These are phyloP conservation scores for Seira ritae DNA, from an alignment of 2,888 invertebrate genomes.

Conservation along the genomic window DNA sequence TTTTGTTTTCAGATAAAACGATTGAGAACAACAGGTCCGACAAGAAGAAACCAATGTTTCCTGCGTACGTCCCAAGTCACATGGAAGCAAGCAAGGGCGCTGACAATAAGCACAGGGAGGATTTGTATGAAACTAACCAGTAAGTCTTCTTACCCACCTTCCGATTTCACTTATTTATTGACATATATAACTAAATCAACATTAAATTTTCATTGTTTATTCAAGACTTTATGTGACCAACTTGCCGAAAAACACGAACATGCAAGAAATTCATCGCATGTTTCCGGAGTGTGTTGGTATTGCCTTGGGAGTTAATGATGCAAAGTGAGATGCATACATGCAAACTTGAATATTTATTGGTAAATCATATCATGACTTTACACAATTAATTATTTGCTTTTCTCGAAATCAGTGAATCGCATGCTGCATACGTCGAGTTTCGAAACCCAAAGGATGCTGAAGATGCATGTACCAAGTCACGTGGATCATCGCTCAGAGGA, in stretches of 20 bases:
- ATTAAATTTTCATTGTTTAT: neutral
- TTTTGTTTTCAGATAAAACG: neutral
- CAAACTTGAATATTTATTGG: neutral
- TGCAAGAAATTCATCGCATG: conserved; percentile 39
- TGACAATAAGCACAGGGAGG: neutral
- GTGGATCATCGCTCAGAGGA: conserved; percentile 33
- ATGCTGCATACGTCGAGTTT: conserved; percentile 38
- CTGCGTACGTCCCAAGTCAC: conserved; percentile 30
- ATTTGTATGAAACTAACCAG: conserved; percentile 33
- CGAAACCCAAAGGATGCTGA: neutral
- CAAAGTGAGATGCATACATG: neutral
- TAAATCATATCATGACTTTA: neutral
- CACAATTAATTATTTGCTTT: neutral
- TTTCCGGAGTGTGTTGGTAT: conserved; percentile 48
- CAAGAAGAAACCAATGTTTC: conserved; percentile 27
- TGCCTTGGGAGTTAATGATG: conserved; percentile 28
- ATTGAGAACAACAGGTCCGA: neutral
- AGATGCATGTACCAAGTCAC: neutral
- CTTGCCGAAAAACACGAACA: conserved; percentile 45
- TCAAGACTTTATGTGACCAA: conserved; percentile 40
- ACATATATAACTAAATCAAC: neutral
- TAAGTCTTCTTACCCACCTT: conserved; percentile 5
- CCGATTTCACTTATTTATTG: neutral
- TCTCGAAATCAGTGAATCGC: conserved; percentile 26
- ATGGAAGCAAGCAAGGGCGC: neutral